Evolutionary conservation across 1,140 invertebrate species (phyloP).

Genomic region (Vanessa atalanta): DNA sequence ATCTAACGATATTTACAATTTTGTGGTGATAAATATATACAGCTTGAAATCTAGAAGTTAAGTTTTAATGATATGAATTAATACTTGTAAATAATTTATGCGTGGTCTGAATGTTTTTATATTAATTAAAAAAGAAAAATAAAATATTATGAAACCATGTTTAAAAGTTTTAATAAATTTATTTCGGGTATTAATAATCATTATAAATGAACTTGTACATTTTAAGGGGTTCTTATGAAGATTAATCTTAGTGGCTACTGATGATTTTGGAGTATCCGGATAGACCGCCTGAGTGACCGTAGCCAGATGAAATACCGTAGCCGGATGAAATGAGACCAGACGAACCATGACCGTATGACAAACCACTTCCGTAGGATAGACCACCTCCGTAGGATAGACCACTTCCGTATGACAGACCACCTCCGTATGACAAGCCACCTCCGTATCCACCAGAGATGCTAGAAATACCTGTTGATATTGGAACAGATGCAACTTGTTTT

Average conservation of each 20-base stretch:
- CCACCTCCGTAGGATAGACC: constrained; percentile 14
- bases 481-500: constrained; percentile 47
- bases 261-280: constrained; percentile 44
- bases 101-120: constrained; percentile 10
- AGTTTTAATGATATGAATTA: not conserved
- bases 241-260: constrained; percentile 48
- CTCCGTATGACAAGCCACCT: constrained; percentile 13
- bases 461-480: constrained; percentile 1
- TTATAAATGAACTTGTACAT: constrained; percentile 45
- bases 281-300: constrained; percentile 32
- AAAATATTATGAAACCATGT: constrained; percentile 12
- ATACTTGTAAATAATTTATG: constrained; percentile 19
- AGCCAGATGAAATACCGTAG: constrained; percentile 26
- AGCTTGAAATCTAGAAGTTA: constrained; percentile 13
- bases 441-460: constrained; percentile 17
- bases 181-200: constrained; percentile 24
- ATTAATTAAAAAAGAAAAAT: constrained; percentile 6
- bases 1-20: too few species aligned
- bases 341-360: constrained; percentile 26
- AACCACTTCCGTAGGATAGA: constrained; percentile 11
- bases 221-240: constrained; percentile 18
- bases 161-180: constrained; percentile 23
- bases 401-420: constrained; percentile 17
- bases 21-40: not conserved
- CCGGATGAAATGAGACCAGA: constrained; percentile 32